phyloP scores from a whole-genome alignment of 1,140 invertebrate species.

The Leguminivora glycinivorella region DNA sequence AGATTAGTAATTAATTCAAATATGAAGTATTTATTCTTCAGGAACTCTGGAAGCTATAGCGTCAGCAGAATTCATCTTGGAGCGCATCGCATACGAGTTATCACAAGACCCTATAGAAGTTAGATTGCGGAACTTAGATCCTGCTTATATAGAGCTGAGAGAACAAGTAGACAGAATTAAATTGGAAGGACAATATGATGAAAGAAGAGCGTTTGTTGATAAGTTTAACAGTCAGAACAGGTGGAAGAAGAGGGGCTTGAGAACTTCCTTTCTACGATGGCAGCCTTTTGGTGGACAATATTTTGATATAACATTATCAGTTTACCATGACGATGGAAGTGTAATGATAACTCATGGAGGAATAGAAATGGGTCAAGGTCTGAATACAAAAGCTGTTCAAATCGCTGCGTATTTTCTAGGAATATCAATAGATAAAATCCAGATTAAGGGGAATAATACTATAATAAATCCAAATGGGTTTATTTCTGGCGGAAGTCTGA shows the following conservation, averaged over 20 bases:
- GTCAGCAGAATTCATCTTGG: slow-evolving; percentile 89
- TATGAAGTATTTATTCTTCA: too few species aligned
- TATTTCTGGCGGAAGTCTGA: slow-evolving; percentile 81
- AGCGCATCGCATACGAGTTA: slow-evolving; percentile 86
- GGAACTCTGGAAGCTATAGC: slow-evolving; percentile 83
- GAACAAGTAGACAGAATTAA: slow-evolving; percentile 81
- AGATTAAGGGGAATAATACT: slow-evolving; percentile 83
- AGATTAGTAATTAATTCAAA: too few species aligned
- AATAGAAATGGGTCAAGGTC: slow-evolving; percentile 91
- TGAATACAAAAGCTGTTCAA: slow-evolving; percentile 87
- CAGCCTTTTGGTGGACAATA: slow-evolving; percentile 75
- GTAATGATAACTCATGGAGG: slow-evolving; percentile 87
- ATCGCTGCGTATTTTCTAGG: slow-evolving; percentile 84
- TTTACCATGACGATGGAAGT: slow-evolving; percentile 87
- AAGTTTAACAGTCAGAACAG: slow-evolving; percentile 85
- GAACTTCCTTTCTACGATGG: slow-evolving; percentile 83
- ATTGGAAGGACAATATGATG: slow-evolving; percentile 80
- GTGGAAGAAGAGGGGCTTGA: slow-evolving; percentile 88
- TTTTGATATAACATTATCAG: slow-evolving; percentile 82
- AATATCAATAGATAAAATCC: slow-evolving; percentile 83
- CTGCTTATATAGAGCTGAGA: slow-evolving; percentile 60
- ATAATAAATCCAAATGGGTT: slow-evolving; percentile 80
- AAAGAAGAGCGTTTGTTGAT: slow-evolving; percentile 78
- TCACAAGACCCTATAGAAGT: slow-evolving; percentile 85
- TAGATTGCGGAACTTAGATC: slow-evolving; percentile 81